Base-by-base conservation (phyloP, 2,888 invertebrate genomes). In the Cataglyphis albicans region DNA sequence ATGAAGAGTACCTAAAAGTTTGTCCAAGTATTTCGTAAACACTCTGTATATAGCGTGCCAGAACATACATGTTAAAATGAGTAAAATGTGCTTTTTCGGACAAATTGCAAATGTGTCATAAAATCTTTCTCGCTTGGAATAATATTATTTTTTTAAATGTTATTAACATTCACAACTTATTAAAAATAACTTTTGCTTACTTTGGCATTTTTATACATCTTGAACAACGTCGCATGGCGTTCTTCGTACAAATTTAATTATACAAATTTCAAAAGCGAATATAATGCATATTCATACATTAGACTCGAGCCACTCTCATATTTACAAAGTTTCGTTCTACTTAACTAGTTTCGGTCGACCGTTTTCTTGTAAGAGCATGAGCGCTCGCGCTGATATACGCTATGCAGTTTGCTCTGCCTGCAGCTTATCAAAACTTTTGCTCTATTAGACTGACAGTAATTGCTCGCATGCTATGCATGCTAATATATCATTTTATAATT, bases 271-370 rank as follows among this genome's bases (percentile, higher is more conserved):
- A 67, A 41, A 76, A 18, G 76, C 38, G 7, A 65, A 55, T 55
- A n/a, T 52, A 55, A 67, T 67, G 55, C 67, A 76, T 59, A 55
- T 78, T 78, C 76, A 78, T 32, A 59, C 5, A 57, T 57, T 12
- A 41, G 10, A 18, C 44, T 68, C 18, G 44, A 59, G 72, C 35
- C 48, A 48, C 57, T 70, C 35, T 44, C 21, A 18, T 15, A 68
- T 52, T 59, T 41, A 32, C 70, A 35, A 61, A 72, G 72, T 78
- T 78, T 78, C 57, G 59, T 78, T 57, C 78, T 25, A 59, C 44
- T 59, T 78, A 70, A 78, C 78, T 70, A 80, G 78, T 70, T 80
- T 80, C 35, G 35, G 59, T 72, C 6, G 72, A 59, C 44, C 59
- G 25, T 80, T 35, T 80, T 80, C 78, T 80, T 80, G 44, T 48